A percentile compares a stretch with the other conserved stretches of the same genome.
Evolutionary conservation across 2,888 invertebrate species (phyloP).

Genomic region (Scelioninae gen. 1): DNA sequence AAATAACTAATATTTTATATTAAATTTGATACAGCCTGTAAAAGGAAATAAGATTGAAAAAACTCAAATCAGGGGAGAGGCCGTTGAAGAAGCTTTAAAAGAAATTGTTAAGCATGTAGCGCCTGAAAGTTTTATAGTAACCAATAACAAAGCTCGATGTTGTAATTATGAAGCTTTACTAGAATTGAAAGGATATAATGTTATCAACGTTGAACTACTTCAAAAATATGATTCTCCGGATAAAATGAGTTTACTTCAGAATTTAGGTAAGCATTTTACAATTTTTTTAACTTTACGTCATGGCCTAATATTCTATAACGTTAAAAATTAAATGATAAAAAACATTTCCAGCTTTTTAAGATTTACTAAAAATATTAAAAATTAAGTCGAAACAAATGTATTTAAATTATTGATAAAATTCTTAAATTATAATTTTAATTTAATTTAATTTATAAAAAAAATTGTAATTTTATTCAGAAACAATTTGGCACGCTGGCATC

Average conservation of each 20-base stretch:
- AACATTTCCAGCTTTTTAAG: no score
- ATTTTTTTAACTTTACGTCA: background rate
- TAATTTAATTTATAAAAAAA: background rate
- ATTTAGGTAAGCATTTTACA: conserved; percentile 81
- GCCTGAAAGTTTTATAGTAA: conserved; percentile 84
- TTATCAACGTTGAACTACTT: conserved; percentile 84
- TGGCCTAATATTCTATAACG: no score
- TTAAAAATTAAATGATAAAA: no score
- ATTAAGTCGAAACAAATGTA: no score
- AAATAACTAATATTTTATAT: conserved; percentile 34
- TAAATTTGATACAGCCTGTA: conserved; percentile 71
- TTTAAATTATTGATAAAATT: no score
- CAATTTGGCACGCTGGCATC: conserved; percentile 88
- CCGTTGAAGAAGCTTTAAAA: conserved; percentile 82
- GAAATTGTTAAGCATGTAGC: conserved; percentile 80
- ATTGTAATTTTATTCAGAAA: conserved; percentile 79
- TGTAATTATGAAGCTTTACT: conserved; percentile 81
- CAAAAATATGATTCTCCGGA: conserved; percentile 84
- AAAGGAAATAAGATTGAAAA: conserved; percentile 75
- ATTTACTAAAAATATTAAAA: no score
- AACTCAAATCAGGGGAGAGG: conserved; percentile 75
- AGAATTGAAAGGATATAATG: conserved; percentile 81
- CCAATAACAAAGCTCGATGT: conserved; percentile 81
- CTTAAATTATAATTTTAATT: no score
- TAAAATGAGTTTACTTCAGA: conserved; percentile 82